phyloP scores from a whole-genome alignment of 2,113 vertebrate species.

The Daubentonia madagascariensis region DNA sequence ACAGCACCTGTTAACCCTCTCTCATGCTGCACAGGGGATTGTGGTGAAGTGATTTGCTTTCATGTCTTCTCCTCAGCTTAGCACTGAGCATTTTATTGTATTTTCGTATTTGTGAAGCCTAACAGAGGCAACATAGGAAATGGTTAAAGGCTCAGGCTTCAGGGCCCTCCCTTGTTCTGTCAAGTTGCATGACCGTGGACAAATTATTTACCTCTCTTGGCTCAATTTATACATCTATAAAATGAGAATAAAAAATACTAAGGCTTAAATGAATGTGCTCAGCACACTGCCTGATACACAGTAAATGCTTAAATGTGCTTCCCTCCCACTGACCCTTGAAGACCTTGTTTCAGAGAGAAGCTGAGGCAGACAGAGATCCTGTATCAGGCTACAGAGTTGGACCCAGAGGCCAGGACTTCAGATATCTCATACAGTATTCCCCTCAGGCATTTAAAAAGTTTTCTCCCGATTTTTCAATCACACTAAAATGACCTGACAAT shows the following conservation, averaged over 20 bases:
- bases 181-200: background rate
- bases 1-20: background rate
- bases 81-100: background rate
- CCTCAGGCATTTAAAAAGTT: background rate
- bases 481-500: slow-evolving; percentile 56
- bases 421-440: background rate
- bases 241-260: background rate
- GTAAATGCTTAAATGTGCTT: background rate
- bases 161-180: background rate
- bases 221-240: background rate
- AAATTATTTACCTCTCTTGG: background rate
- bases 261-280: background rate
- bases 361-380: background rate
- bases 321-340: rapidly evolving
- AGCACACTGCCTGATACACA: background rate
- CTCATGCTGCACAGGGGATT: rapidly evolving
- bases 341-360: background rate
- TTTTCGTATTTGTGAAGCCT: background rate
- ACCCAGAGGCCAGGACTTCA: background rate
- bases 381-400: background rate
- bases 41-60: background rate
- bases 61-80: background rate
- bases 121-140: background rate
- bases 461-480: slow-evolving; percentile 56
- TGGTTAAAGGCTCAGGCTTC: background rate